Base-by-base conservation (phyloP, 1,140 invertebrate species). In the Bradysia coprophila region DNA sequence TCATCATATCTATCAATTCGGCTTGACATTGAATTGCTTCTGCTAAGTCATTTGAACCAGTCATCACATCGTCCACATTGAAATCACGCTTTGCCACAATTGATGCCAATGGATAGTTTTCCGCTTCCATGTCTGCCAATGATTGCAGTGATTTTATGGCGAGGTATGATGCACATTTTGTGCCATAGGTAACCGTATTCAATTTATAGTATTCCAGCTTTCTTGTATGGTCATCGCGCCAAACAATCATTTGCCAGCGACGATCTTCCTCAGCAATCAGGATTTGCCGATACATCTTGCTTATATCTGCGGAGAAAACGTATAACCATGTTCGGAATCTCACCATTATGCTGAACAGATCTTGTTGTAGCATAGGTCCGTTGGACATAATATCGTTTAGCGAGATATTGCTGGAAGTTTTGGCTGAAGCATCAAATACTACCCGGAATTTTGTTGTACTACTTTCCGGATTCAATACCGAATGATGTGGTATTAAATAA, bases 231-330 rank as follows among this genome's bases (percentile, higher is more conserved):
- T 45, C 40, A 36, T 52, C 20, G 18, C 58, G 46, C 60, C 65
- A 68, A 6, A 67, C 24, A 16, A 68, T 66, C 37, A 52, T 45
- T 45, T 67, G 62, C 36, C 54, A 59, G 21, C 58, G 48, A 9
- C 48, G 42, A 43, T 64, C 49, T 4, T 49, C 42, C 21, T 44
- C 21, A 45, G 57, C 38, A 11, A 66, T 46, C 41, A 44, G 21
- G 18, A 65, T 50, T 47, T 64, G 61, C 5, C 63, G 43, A 41
- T 61, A 68, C 61, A 65, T 65, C 46, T 62, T 61, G 37, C 44
- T 44, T 31, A 63, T 51, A 38, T 66, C 64, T 5, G 48, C 52
- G 2, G 49, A 49, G 2, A 66, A 24, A 1, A 51, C 54, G 34
- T 55, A 49, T 21, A 43, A 42, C 40, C 57, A 50, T 13, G 43